Evolutionary conservation across 2,888 invertebrate species (phyloP), one percentile per base, ranked within the genome.

Genomic region (Hypsopygia costalis): DNA sequence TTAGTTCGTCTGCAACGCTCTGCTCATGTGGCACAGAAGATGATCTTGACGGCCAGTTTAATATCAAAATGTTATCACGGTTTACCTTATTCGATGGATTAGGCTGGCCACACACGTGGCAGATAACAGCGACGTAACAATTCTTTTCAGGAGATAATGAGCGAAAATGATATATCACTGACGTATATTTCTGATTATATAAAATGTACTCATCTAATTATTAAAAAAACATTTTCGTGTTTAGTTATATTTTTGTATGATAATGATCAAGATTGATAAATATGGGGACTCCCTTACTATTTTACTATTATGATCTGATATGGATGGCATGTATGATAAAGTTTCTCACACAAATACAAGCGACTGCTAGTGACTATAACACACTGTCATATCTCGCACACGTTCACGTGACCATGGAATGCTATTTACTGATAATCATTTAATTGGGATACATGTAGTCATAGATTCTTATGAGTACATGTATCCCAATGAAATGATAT

Each of bases 41-140:
- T 38, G 36, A 43, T 47, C 43, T 36, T 47, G 40, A 47, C 44
- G 48, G 45, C 42, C 48, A 54, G 49, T 44, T 44, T 50, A 21
- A 21, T 49, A 34, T 16, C 16, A 16, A 29, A 25, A 12, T 20
- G 4, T 47, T 47, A 47, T 44, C 47, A 25, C 32, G 47, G 47
- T 50, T 51, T 55, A 52, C 55, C 55, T 52, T 58, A 53, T 57
- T 54, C 49, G 50, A 44, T 43, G 63, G 70, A 67, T 74, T 69
- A 75, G 43, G 51, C 46, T 42, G 69, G 56, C 72, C 76, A 70
- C 77, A 75, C 74, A 61, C 68, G 52, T 47, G 49, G 41, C 37
- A 50, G 75, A 74, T 74, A 74, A 69, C 49, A 38, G 36, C 50
- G 44, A 40, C 44, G 45, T 43, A 43, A 43, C 10, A 31, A 46